Conservation (phyloP, 92 coral and sea anemone genomes). For the Umimayanthus kanabou region DNA sequence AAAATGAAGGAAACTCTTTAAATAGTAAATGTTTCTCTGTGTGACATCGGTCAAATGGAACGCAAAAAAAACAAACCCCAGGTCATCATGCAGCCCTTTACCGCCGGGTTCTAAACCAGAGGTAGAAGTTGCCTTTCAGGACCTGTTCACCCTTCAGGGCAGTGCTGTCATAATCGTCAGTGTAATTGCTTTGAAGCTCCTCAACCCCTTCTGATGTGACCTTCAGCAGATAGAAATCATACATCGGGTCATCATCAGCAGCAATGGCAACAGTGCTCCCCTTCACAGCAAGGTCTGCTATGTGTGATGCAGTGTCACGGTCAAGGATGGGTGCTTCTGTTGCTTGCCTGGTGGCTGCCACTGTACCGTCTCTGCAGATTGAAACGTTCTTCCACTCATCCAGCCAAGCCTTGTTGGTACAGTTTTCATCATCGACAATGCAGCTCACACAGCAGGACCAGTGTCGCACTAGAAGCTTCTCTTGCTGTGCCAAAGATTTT, state of each 20-base stretch:
- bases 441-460: conserved; percentile 49
- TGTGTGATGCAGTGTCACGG: neutral
- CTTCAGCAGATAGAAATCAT: conserved; percentile 57
- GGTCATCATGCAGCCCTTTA: no score
- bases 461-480: conserved; percentile 25
- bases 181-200: conserved; percentile 46
- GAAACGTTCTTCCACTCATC: conserved; percentile 53
- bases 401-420: conserved; percentile 46
- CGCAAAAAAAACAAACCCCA: no score
- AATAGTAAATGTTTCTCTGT: no score
- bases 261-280: conserved; percentile 59
- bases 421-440: conserved; percentile 36
- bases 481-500: conserved; percentile 41
- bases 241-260: conserved; percentile 52
- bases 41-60: no score
- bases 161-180: conserved; percentile 47
- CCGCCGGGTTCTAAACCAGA: no score
- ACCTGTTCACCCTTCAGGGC: no score
- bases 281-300: neutral
- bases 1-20: no score
- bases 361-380: conserved; percentile 30
- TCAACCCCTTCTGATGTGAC: conserved; percentile 53
- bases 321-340: neutral
- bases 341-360: conserved; percentile 53
- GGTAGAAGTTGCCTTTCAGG: no score